Evolutionary conservation across 2,113 vertebrate species (phyloP), one percentile per base, ranked within the genome.

Genomic region (Calyptommatus sinebrachiatus): DNA sequence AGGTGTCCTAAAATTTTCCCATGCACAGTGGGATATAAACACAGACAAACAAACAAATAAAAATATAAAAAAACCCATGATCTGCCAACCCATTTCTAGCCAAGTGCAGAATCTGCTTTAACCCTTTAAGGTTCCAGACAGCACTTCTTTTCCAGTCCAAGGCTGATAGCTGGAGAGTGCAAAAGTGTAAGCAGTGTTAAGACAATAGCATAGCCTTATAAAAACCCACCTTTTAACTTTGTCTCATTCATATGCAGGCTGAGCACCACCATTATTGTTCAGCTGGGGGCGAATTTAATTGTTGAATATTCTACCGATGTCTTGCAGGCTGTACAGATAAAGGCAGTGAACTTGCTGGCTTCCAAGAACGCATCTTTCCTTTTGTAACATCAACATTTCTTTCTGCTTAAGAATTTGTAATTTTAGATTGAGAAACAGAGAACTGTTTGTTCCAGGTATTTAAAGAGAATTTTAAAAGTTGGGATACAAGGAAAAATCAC

Each of bases 231-330:
- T 89, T 41, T 88, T 85, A 82, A 88, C 81, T 87, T 82, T 53
- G 70, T 80, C 89, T 93, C 85, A 92, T 93, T 92, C 89, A 91
- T 80, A 91, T 91, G 87, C 88, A 93, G 88, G 89, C 90, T 87
- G 87, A 87, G 90, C 88, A 83, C 48, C 29, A 89, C 91, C 84
- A 87, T 89, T 89, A 91, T 87, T 86, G 91, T 92, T 91, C 89
- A 92, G 90, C 89, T 92, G 87, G 90, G 82, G 87, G 88, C 91
- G 91, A 85, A 90, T 93, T 93, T 92, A 92, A 94, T 90, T 92
- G 91, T 88, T 85, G 90, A 88, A 91, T 90, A 86, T 88, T 91
- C 92, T 92, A 85, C 90, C 91, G 89, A 90, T 88, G 87, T 92
- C 90, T 92, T 90, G 83, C 91, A 91, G 91, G 89, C 88, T 89